Evolutionary conservation across 2,113 vertebrate genomes (phyloP).

Genomic region (Phyllopteryx taeniolatus): DNA sequence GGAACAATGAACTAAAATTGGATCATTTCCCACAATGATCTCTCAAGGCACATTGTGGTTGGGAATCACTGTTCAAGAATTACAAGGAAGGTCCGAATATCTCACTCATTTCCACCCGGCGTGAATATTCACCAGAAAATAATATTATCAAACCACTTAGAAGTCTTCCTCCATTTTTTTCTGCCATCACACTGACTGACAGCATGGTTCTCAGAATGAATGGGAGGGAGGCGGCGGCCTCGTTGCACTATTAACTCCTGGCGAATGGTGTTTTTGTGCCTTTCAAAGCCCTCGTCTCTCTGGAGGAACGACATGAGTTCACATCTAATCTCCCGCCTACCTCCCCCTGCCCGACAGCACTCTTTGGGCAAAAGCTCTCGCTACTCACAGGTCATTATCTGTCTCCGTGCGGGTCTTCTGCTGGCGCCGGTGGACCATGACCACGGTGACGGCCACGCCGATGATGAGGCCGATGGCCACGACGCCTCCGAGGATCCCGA

Average conservation of each 20-base stretch:
- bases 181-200: constrained; percentile 11
- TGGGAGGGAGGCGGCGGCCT: constrained; percentile 6
- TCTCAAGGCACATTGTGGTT: neutral
- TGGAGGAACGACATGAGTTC: constrained; percentile 40
- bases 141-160: neutral
- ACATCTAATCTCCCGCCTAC: constrained; percentile 48
- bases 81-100: neutral
- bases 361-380: constrained; percentile 31
- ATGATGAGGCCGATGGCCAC: constrained; percentile 78
- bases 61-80: neutral
- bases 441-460: constrained; percentile 75
- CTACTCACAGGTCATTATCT: constrained; percentile 83
- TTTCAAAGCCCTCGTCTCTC: constrained; percentile 39
- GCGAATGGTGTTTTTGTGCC: constrained; percentile 17
- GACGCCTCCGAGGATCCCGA: constrained; percentile 81
- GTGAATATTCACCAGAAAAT: too few relatives aligned
- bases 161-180: neutral
- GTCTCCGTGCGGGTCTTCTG: constrained; percentile 75
- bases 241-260: constrained; percentile 6
- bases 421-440: constrained; percentile 79
- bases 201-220: constrained; percentile 9
- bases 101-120: neutral
- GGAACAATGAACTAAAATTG: neutral
- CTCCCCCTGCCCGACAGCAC: constrained; percentile 42
- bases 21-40: neutral